Percentiles rank a stretch among this genome's conserved stretches.
Evolutionary conservation across 2,888 invertebrate species (phyloP).

Genomic region (Oxyteleia sp.): DNA sequence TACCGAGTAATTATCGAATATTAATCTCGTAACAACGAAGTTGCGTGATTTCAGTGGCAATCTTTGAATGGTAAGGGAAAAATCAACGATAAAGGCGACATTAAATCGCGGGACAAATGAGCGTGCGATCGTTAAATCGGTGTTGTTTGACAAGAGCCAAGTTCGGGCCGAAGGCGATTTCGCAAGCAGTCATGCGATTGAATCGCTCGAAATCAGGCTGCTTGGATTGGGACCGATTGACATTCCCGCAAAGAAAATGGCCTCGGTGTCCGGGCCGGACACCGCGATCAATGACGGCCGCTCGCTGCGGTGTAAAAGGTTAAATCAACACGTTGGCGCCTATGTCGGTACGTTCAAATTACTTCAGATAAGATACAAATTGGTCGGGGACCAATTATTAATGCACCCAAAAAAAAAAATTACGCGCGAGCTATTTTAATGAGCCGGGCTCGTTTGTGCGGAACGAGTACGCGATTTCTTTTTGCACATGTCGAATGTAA

Average conservation of each 20-base stretch:
- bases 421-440: background rate
- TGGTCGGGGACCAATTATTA: conserved; percentile 14
- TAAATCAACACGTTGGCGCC: conserved; percentile 82
- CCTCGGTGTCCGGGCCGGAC: conserved; percentile 49
- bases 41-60: conserved; percentile 35
- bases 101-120: conserved; percentile 72
- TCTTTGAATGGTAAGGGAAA: background rate
- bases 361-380: conserved; percentile 3
- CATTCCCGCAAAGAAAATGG: conserved; percentile 50
- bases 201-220: conserved; percentile 58
- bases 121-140: conserved; percentile 66
- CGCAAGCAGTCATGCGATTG: conserved; percentile 66
- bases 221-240: conserved; percentile 38
- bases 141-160: conserved; percentile 71
- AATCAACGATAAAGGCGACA: conserved; percentile 59
- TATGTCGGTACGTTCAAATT: conserved; percentile 80
- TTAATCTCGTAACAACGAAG: conserved; percentile 3
- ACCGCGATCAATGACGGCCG: conserved; percentile 47
- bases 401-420: conserved; percentile 18
- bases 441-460: conserved; percentile 17
- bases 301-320: conserved; percentile 60
- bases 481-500: background rate
- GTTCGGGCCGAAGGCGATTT: conserved; percentile 63
- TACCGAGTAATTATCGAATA: too few species aligned
- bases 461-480: background rate